phyloP scores from a whole-genome alignment of 1,140 invertebrate species.

The Chlorops oryzae region DNA sequence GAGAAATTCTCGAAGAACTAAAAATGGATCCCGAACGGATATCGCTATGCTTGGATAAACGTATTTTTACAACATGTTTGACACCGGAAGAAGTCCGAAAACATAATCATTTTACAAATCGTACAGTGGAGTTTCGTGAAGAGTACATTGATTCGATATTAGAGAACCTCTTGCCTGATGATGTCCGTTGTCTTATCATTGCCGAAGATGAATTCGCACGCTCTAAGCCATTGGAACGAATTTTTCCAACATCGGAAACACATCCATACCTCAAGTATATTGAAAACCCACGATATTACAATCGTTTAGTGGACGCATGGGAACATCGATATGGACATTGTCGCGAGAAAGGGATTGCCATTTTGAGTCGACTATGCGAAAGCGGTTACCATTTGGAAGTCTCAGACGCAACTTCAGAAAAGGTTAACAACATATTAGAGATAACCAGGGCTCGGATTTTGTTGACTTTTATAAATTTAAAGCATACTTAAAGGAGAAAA shows the following conservation, averaged over 20 bases:
- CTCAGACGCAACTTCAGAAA: slow-evolving; percentile 48
- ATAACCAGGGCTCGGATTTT: too few relatives aligned
- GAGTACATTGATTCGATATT: slow-evolving; percentile 72
- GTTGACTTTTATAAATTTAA: too few relatives aligned
- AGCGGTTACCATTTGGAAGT: slow-evolving; percentile 67
- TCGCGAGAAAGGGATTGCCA: slow-evolving; percentile 59
- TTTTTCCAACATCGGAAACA: slow-evolving; percentile 77
- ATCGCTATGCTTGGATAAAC: slow-evolving; percentile 59
- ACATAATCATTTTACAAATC: slow-evolving; percentile 56
- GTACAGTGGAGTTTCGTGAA: slow-evolving; percentile 56
- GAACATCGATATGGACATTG: slow-evolving; percentile 64
- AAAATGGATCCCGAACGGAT: slow-evolving; percentile 50
- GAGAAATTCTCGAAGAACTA: slow-evolving; percentile 44
- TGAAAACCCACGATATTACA: slow-evolving; percentile 84
- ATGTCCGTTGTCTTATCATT: slow-evolving; percentile 76
- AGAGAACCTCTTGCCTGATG: slow-evolving; percentile 77
- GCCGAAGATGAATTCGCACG: slow-evolving; percentile 87
- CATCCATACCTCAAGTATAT: slow-evolving; percentile 78
- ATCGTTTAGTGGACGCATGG: slow-evolving; percentile 90
- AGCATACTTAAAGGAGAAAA: too few relatives aligned
- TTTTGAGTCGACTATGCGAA: slow-evolving; percentile 63
- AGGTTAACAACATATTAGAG: slow-evolving; percentile 26
- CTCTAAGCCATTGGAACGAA: slow-evolving; percentile 65
- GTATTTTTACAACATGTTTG: slow-evolving; percentile 60
- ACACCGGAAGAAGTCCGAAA: slow-evolving; percentile 61